Base-by-base conservation (phyloP, 35 echinoderm and acorn worm species). In the Patiria miniata region DNA sequence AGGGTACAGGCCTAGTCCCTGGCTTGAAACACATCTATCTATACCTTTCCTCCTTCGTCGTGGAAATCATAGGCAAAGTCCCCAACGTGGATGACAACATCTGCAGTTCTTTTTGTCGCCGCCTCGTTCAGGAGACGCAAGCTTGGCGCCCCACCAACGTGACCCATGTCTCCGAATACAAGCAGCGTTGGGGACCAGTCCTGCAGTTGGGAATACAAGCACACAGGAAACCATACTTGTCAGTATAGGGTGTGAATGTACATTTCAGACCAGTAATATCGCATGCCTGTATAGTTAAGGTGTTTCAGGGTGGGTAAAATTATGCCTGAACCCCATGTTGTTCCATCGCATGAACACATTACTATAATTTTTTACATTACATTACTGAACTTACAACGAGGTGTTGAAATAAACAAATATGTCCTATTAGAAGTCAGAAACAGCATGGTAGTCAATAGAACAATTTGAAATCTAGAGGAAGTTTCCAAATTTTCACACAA, bases 31-130 rank as follows among this genome's bases (percentile, higher is more conserved):
- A 7, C 61, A 69, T 17, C 17, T 7, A 9, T 2, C 34, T 79
- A 37, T 78, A 97, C 94, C 87, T 97, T 97, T 28, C 94, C 94
- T 28, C 90, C 94, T 51, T 97, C 90, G 61, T 85, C 82, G 90
- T 97, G 90, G 2, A 97, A 78, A 83, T 97, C 94, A 87, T 97
- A 97, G 18, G 94, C 94, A 90, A 97, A 92, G 81, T 97, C 94
- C 10, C 94, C 94, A 9, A 89, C 83, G 78, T 97, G 94, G 39
- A 97, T 85, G 44, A 92, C 82, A 26, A 90, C 94, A 87, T 97
- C 90, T 5, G 69, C 87, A 19, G 37, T 33, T 21, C 81, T 77
- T 37, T 88, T 78, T 2, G n/a, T 50, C 1, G 87, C 86, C 55
- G 83, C 86, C n/a, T 57, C 53, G 21, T 81, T 92, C 21, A 97